Evolutionary conservation across 2,113 vertebrate species (phyloP).

Genomic region (Bolborhynchus lineola): DNA sequence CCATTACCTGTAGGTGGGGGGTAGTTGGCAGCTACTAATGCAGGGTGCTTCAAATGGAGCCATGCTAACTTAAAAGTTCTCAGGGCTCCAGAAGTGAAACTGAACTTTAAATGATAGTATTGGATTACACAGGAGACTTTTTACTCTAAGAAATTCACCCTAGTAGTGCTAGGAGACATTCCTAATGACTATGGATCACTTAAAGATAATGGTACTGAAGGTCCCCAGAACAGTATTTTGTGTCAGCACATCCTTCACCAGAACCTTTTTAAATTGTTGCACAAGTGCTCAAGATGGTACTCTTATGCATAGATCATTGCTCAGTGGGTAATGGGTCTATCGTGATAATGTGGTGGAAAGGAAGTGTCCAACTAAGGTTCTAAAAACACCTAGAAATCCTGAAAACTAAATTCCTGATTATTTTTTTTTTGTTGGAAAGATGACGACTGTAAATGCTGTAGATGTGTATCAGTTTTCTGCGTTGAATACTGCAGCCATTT

Average conservation of each 20-base stretch:
- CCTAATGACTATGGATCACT: conserved; percentile 20
- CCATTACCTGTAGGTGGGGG: background rate
- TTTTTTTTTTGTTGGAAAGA: background rate
- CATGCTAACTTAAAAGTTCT: background rate
- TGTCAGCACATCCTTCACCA: conserved; percentile 8
- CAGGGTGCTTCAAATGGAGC: background rate
- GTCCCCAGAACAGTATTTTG: conserved; percentile 1
- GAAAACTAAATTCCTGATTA: background rate
- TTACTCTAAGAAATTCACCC: conserved; percentile 14
- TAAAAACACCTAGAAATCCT: background rate
- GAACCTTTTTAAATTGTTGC: background rate
- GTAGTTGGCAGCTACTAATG: background rate
- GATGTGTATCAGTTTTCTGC: fast-evolving
- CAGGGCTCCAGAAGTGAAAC: background rate
- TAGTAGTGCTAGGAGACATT: background rate
- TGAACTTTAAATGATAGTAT: background rate
- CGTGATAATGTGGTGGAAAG: background rate
- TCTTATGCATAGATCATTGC: background rate
- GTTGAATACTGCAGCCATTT: background rate
- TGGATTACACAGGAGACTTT: background rate
- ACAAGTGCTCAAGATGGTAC: background rate
- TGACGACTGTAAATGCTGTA: background rate
- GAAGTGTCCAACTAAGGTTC: background rate
- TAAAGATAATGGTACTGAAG: conserved; percentile 26
- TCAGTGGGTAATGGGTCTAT: background rate